A percentile compares a stretch with the other conserved stretches of the same genome.
phyloP scores from a whole-genome alignment of 1,140 invertebrate genomes.

The Dolichoris vasculosae region DNA sequence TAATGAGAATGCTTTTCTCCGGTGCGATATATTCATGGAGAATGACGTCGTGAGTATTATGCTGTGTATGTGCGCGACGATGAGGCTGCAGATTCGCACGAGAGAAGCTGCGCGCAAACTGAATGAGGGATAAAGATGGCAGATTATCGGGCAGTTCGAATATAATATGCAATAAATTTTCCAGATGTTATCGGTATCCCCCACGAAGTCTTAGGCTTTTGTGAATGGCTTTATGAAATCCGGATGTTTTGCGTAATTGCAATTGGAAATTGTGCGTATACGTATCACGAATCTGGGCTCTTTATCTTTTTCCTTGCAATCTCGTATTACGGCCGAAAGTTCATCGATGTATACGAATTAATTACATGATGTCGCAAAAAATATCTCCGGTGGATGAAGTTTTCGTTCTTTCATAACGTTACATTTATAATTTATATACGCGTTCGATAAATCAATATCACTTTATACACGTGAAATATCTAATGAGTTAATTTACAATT shows the following conservation, averaged over 20 bases:
- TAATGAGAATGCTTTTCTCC: constrained; percentile 7
- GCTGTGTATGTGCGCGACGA: constrained; percentile 22
- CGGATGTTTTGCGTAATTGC: constrained; percentile 40
- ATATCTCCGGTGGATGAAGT: background rate
- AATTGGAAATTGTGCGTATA: constrained; percentile 9
- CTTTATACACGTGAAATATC: background rate
- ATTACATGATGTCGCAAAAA: background rate
- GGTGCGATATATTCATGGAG: constrained; percentile 7
- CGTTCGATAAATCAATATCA: background rate
- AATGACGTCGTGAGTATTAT: constrained; percentile 31
- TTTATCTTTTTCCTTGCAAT: background rate
- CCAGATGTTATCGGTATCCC: constrained; percentile 42
- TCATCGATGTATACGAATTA: constrained; percentile 17
- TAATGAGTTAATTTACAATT: constrained; percentile 39
- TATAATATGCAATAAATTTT: constrained; percentile 46
- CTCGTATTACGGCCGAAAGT: background rate
- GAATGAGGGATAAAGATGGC: constrained; percentile 42
- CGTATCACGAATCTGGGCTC: background rate
- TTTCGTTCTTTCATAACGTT: background rate
- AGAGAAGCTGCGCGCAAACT: background rate
- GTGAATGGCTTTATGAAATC: constrained; percentile 37
- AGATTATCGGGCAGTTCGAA: constrained; percentile 37
- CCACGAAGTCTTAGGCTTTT: background rate
- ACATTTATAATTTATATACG: background rate
- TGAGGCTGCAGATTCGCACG: constrained; percentile 39